phyloP scores from a whole-genome alignment of 2,888 invertebrate genomes.

The Leptinotarsa tumamoca region DNA sequence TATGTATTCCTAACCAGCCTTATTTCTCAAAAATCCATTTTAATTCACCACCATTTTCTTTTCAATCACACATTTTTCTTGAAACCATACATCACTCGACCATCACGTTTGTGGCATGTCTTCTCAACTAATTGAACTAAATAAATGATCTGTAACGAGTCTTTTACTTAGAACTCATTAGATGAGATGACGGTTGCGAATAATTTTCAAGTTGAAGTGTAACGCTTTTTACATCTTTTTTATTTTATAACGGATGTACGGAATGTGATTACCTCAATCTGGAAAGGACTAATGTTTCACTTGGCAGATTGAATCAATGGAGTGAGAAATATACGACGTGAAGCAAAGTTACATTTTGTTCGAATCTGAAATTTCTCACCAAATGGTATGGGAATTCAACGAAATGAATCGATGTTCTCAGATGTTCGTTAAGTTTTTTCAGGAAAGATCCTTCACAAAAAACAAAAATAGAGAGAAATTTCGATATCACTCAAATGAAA shows the following conservation, averaged over 20 bases:
- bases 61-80: too few species aligned
- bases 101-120: background rate
- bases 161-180: slow-evolving; percentile 3
- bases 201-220: background rate
- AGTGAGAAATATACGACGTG: background rate
- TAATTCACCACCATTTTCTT: too few species aligned
- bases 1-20: too few species aligned
- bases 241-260: background rate
- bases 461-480: too few species aligned
- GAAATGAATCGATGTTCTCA: too few species aligned
- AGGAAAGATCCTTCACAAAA: too few species aligned
- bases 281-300: background rate
- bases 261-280: background rate
- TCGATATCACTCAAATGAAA: too few species aligned
- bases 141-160: slow-evolving; percentile 11
- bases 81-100: too few species aligned
- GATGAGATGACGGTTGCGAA: slow-evolving; percentile 7
- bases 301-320: background rate
- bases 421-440: too few species aligned
- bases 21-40: too few species aligned
- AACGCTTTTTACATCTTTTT: background rate
- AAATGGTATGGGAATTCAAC: background rate
- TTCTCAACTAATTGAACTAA: background rate
- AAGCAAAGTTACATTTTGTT: background rate
- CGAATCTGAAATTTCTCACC: background rate